A percentile compares a stretch with the other conserved stretches of the same genome.
Conservation (phyloP, 2,797 vertebrate species). For the Strix occidentalis region DNA sequence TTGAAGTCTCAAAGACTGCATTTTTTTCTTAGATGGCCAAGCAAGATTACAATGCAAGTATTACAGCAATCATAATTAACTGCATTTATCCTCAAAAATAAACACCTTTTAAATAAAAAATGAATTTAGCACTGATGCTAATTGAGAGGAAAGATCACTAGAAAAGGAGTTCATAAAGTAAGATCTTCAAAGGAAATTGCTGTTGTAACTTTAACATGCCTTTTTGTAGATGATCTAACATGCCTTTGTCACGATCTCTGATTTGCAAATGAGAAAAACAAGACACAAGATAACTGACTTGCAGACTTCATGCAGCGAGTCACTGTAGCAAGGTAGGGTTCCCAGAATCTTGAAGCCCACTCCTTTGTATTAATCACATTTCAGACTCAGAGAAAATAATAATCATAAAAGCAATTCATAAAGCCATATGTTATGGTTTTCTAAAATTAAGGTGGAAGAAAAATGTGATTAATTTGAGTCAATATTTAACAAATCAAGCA, state of each 20-base stretch:
- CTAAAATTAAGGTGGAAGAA: neutral
- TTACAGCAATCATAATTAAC: neutral
- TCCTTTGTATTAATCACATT: neutral
- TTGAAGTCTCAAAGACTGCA: neutral
- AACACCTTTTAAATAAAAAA: neutral
- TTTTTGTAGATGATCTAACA: neutral
- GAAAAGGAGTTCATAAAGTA: neutral
- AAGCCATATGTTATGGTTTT: neutral
- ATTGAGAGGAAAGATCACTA: neutral
- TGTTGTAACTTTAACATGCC: neutral
- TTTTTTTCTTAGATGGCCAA: neutral
- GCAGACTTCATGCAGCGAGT: neutral
- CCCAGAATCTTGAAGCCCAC: slow-evolving; percentile 17
- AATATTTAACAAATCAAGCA: neutral
- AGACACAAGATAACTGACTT: neutral
- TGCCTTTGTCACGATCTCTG: neutral
- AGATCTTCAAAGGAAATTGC: neutral
- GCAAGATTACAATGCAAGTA: neutral
- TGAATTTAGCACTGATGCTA: neutral
- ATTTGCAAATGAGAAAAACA: neutral
- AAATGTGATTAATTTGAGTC: neutral
- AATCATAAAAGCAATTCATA: neutral
- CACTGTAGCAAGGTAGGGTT: neutral
- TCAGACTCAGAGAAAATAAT: neutral
- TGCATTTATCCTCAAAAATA: neutral